Percentiles rank a stretch among this genome's conserved stretches.
These are phyloP conservation scores for Papilio elwesi DNA, from an alignment of 2,888 invertebrate species.

Conservation along the genomic window DNA sequence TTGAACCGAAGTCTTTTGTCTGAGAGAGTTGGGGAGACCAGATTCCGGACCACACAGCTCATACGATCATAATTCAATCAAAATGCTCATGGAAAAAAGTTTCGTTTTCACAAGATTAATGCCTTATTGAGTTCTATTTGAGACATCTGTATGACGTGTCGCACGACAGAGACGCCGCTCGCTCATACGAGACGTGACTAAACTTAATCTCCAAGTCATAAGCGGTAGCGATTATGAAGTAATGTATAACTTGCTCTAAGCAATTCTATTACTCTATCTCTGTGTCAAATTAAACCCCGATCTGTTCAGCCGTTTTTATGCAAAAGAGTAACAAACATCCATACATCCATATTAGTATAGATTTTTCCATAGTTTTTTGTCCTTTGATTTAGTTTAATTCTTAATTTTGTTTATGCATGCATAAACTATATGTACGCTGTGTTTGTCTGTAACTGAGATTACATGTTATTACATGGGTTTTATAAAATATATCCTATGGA, in stretches of 20 bases:
- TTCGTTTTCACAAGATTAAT: slow-evolving; percentile 41
- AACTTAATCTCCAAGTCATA: slow-evolving; percentile 20
- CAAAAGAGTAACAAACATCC: no score
- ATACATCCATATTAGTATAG: no score
- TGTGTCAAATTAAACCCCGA: no score
- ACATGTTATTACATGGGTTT: no score
- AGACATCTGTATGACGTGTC: slow-evolving; percentile 38
- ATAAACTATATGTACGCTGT: no score
- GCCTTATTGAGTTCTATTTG: slow-evolving; percentile 41
- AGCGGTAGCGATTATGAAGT: slow-evolving; percentile 19
- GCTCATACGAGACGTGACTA: slow-evolving; percentile 37
- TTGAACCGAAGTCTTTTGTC: background rate
- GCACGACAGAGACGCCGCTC: slow-evolving; percentile 28
- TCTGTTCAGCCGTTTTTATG: no score
- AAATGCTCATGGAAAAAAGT: slow-evolving; percentile 34
- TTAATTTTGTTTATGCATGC: no score
- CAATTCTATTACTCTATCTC: background rate
- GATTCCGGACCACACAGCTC: slow-evolving; percentile 32
- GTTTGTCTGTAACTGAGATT: no score
- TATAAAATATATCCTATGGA: no score
- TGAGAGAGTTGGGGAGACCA: background rate
- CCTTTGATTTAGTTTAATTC: no score
- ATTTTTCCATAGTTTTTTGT: no score
- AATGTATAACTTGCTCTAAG: background rate
- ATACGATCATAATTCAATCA: slow-evolving; percentile 35